These are phyloP conservation scores for Aplidium turbinatum DNA, from an alignment of 23 tunicate species.

Conservation along the genomic window DNA sequence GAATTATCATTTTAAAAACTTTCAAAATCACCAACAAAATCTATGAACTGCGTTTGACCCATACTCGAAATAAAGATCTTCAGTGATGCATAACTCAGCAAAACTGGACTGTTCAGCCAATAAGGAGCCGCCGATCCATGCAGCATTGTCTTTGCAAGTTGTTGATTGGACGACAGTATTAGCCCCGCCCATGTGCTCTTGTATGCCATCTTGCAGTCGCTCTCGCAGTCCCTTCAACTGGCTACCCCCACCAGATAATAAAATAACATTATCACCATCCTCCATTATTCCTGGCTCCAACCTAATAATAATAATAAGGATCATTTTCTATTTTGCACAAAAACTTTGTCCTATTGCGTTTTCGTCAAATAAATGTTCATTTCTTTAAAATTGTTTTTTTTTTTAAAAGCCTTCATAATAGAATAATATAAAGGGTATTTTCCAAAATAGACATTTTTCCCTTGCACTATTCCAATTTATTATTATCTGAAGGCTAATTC, in stretches of 20 bases:
- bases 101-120: conserved; percentile 49
- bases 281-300: conserved; percentile 46
- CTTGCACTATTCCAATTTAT: no score
- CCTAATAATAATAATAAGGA: no score
- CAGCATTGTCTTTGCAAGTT: conserved; percentile 29
- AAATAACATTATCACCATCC: conserved; percentile 24
- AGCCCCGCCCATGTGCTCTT: background rate
- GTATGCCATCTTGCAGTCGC: conserved; percentile 42
- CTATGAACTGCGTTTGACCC: conserved; percentile 61
- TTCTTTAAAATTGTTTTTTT: no score
- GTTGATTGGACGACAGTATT: background rate
- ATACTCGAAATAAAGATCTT: conserved; percentile 73
- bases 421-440: no score
- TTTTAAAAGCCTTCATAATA: no score
- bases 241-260: conserved; percentile 64
- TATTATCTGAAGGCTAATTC: no score
- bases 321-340: no score
- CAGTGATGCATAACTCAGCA: conserved; percentile 43
- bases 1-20: background rate
- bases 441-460: no score
- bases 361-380: no score
- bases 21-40: conserved; percentile 20
- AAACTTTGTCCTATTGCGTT: no score
- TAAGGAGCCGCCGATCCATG: conserved; percentile 85
- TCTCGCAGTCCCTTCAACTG: conserved; percentile 31